Percentiles rank a stretch among this genome's conserved stretches.
phyloP scores from a whole-genome alignment of 1,140 invertebrate species.

The Bilobella aurantiaca region DNA sequence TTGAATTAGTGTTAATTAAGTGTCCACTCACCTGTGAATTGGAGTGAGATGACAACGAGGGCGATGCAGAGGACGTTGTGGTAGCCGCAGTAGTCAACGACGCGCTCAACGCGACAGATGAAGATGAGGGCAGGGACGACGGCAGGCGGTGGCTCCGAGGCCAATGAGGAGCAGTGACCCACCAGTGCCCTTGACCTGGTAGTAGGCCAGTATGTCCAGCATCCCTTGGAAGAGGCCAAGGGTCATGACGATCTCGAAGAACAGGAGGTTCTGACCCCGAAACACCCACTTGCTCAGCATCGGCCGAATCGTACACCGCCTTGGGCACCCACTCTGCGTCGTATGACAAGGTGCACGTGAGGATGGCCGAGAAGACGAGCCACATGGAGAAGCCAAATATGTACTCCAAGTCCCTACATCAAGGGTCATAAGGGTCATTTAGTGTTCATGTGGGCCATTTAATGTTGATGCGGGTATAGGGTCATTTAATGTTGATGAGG shows the following conservation, averaged over 20 bases:
- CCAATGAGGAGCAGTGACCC: conserved; percentile 24
- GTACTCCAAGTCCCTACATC: conserved; percentile 32
- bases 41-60: conserved; percentile 30
- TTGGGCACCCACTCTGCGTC: conserved; percentile 34
- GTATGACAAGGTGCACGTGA: conserved; percentile 19
- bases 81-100: conserved; percentile 33
- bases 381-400: conserved; percentile 19
- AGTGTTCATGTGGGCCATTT: neutral
- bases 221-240: conserved; percentile 26
- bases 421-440: neutral
- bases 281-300: conserved; percentile 26
- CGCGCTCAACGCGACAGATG: conserved; percentile 33
- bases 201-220: conserved; percentile 24
- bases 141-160: conserved; percentile 24
- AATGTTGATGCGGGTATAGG: neutral
- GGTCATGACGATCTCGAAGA: conserved; percentile 23
- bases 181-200: conserved; percentile 23
- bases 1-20: neutral
- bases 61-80: conserved; percentile 31
- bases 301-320: conserved; percentile 20
- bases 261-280: conserved; percentile 22
- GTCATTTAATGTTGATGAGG: too few species aligned
- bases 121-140: conserved; percentile 25
- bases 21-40: conserved; percentile 30
- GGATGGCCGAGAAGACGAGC: conserved; percentile 18